Conservation (phyloP, 2,113 vertebrate species). For the Hemichromis elongatus region DNA sequence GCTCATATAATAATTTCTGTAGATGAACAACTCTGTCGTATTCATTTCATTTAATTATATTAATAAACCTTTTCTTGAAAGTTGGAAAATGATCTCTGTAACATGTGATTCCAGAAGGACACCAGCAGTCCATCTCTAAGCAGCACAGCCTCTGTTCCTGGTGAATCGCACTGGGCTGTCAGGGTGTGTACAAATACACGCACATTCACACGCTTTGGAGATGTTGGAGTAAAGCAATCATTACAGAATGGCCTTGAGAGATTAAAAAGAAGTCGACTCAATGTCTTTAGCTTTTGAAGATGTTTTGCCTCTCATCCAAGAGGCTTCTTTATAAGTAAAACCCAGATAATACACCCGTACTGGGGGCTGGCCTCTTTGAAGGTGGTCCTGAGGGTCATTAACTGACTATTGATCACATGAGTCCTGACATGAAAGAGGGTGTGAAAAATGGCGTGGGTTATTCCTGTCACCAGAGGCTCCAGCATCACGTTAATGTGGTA, state of each 20-base stretch:
- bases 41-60: background rate
- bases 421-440: background rate
- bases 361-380: background rate
- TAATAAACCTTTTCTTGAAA: background rate
- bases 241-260: background rate
- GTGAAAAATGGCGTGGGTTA: background rate
- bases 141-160: constrained; percentile 67
- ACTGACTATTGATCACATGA: background rate
- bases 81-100: background rate
- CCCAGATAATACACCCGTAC: background rate
- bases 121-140: constrained; percentile 85
- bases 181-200: constrained; percentile 76
- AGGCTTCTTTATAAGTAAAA: background rate
- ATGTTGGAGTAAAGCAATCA: background rate
- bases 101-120: constrained; percentile 79
- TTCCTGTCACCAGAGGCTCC: background rate
- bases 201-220: background rate
- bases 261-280: background rate
- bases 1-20: background rate
- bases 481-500: background rate
- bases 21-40: background rate
- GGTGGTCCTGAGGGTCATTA: background rate
- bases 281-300: background rate
- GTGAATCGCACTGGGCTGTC: constrained; percentile 87
- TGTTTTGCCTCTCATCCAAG: background rate